Evolutionary conservation across 2,888 invertebrate species (phyloP), one percentile per base, ranked within the genome.

Genomic region (Gastrophysa polygoni): DNA sequence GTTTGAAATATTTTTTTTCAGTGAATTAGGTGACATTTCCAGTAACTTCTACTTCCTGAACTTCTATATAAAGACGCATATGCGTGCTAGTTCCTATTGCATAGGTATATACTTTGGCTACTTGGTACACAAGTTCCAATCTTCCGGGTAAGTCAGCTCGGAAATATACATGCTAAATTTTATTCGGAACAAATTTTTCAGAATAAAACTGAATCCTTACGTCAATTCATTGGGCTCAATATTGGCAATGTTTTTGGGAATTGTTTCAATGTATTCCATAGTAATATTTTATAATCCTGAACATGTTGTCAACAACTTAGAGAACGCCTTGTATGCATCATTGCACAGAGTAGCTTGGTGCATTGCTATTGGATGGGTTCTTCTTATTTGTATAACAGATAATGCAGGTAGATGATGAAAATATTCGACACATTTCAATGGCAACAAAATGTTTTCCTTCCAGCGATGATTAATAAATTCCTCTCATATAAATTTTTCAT

Each of bases 11-110:
- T 61, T 51, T 59, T 68, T 61, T 84, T 84, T 57, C 79, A 91
- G 90, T 68, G 89, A 90, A 79, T 81, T 89, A 16, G 81, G 83
- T 29, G 90, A 91, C 71, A 83, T 91, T 29, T 83, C 86, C 1
- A 80, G 81, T 1, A 90, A 90, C 72, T 80, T 79, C 55, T 91
- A 88, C 71, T 91, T 89, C 73, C 83, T 83, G 44, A 85, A 83
- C 59, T 86, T 85, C 0, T 91, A 91, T 69, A 87, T 90, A n/a
- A 90, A 89, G 77, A 91, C 91, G 0, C 90, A 91, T 68, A 89
- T 90, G 88, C 85, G 90, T 73, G 88, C 89, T 69, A 85, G 85
- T n/a, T 85, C 88, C 0, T 91, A 91, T 73, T 86, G 87, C 63
- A 83, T 89, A 73, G 91, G 91, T 4, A 76, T 91, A 50, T 69